Percentiles rank a stretch among this genome's conserved stretches.
phyloP scores from a whole-genome alignment of 1,140 invertebrate species.

The Cydia pomonella region DNA sequence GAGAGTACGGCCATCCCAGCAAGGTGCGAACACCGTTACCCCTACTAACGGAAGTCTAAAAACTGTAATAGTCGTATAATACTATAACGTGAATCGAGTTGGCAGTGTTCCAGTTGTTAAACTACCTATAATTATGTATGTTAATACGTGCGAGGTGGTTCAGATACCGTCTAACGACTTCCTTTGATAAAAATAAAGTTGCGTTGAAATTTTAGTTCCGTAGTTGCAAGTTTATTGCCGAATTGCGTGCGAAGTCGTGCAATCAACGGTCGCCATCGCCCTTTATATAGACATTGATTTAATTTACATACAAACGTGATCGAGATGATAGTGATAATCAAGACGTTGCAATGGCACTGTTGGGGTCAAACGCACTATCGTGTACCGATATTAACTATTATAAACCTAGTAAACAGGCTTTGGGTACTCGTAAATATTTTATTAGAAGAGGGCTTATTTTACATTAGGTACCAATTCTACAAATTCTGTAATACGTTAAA shows the following conservation, averaged over 20 bases:
- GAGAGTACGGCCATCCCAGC: conserved; percentile 32
- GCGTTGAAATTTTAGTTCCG: conserved; percentile 79
- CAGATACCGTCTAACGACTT: conserved; percentile 78
- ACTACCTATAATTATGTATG: conserved; percentile 79
- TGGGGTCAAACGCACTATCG: not conserved
- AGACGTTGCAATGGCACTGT: conserved; percentile 39
- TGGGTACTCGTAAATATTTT: too few relatives aligned
- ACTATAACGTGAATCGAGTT: conserved; percentile 61
- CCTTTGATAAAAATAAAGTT: conserved; percentile 79
- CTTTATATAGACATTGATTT: conserved; percentile 79
- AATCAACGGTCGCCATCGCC: conserved; percentile 68
- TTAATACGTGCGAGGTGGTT: conserved; percentile 75
- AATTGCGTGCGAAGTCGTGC: conserved; percentile 68
- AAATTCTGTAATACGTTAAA: too few relatives aligned
- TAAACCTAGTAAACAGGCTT: not conserved
- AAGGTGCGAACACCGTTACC: conserved; percentile 46
- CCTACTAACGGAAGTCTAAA: conserved; percentile 60
- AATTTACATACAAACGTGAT: conserved; percentile 70
- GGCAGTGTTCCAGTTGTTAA: conserved; percentile 72
- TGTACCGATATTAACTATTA: not conserved
- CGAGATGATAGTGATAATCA: conserved; percentile 44
- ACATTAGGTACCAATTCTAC: too few relatives aligned
- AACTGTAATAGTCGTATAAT: conserved; percentile 64
- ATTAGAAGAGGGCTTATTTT: too few relatives aligned
- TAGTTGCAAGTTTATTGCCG: conserved; percentile 75